Evolutionary conservation across 92 coral and sea anemone genomes (phyloP), one percentile per base, ranked within the genome.

Genomic region (Chrysogorgia sp.): DNA sequence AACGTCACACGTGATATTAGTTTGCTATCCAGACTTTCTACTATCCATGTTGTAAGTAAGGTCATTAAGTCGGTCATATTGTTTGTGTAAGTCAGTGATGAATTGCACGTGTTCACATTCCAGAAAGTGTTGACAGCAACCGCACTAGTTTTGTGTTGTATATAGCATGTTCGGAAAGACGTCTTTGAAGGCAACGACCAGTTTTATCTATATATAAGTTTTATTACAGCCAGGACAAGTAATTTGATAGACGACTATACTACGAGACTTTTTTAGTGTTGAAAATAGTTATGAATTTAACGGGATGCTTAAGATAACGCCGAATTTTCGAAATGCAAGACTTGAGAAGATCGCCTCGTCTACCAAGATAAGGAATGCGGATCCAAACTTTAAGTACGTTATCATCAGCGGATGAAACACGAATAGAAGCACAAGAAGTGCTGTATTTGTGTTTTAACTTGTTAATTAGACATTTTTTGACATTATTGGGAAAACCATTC

Each of bases 401-500:
- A 15, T 57, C 63, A 23, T 57, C 63, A 23, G 17, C 63, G 23
- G 17, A 15, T 57, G 30, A 31, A 3, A 14, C 17, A 14, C 23
- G 63, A 47, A n/a, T 47, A 7, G 53, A 15, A 47, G n/a, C 14
- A 47, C 2, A 47, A 2, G 30, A 2, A 3, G 30, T 23, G 63
- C 2, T 29, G 32, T 47, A 47, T 47, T 47, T 47, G 15, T n/a
- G 48, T 77, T 40, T 41, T 33, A 61, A 29, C 14, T 53, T 41
- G n/a, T 63, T 25, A 41, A 61, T 77, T 40, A 61, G 21, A 47
- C 21, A 41, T 10, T 61, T 77, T 61, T 34, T 45, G 33, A 77
- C 28, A 48, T 74, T 26, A 0, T 60, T 45, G 21, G 82, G 74
- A 63, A 45, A 64, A 52, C 83, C 83, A 78, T 78, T 78, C 49